These are phyloP conservation scores for Xenops minutus DNA, from an alignment of 2,797 vertebrate genomes.

Conservation along the genomic window DNA sequence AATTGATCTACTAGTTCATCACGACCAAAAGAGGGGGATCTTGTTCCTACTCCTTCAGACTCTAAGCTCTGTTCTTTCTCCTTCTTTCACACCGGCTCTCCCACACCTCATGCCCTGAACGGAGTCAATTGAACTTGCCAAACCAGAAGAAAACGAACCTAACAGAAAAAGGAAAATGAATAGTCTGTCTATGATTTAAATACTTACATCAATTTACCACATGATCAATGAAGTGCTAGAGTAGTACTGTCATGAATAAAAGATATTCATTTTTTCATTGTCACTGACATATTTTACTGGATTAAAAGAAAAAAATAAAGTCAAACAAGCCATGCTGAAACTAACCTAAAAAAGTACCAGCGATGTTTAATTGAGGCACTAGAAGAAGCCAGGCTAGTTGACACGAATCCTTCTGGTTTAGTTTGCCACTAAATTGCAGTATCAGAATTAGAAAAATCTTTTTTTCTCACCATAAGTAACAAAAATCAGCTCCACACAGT, in stretches of 20 bases:
- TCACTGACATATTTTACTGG: not conserved
- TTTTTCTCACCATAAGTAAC: not conserved
- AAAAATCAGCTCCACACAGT: not conserved
- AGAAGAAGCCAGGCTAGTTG: not conserved
- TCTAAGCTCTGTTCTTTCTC: not conserved
- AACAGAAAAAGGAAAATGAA: not conserved
- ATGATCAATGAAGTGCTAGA: not conserved
- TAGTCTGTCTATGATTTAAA: not conserved
- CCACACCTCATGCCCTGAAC: not conserved
- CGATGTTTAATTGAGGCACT: not conserved
- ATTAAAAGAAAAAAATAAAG: not conserved
- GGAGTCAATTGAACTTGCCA: not conserved
- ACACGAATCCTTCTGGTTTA: not conserved
- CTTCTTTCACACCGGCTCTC: not conserved
- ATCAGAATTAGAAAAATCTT: not conserved
- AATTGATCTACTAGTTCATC: fast-evolving
- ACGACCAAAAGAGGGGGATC: not conserved
- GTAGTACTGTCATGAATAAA: not conserved
- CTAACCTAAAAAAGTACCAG: not conserved
- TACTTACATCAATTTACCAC: not conserved
- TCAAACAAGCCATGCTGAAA: not conserved
- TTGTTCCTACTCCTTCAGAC: not conserved
- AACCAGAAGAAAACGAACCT: not conserved
- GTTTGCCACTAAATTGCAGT: not conserved
- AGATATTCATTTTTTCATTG: not conserved